Evolutionary conservation across 2,797 vertebrate species (phyloP), one percentile per base, ranked within the genome.

Genomic region (Gila robusta): DNA sequence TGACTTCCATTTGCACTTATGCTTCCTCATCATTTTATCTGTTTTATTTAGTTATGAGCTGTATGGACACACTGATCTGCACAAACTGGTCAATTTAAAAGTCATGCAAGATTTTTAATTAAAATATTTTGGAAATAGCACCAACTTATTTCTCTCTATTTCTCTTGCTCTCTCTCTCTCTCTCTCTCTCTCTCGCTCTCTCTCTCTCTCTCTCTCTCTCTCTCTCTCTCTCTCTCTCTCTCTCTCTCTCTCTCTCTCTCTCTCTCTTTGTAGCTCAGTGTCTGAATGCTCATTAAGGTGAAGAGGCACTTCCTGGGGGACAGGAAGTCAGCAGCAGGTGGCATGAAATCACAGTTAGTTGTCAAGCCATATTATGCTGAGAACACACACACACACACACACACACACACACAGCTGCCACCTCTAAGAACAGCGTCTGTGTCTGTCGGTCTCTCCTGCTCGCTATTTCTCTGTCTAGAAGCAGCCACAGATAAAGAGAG

Each of bases 301-400:
- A 80, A 23, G 39, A 72, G 81, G 62, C 81, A 52, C 82, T 87
- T 87, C 81, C 81, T 87, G 86, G 26, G 56, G 74, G 69, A 83
- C 86, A 83, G 76, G 56, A 87, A 87, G 81, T 87, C 86, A 67
- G 64, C 76, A 66, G 69, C 62, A 73, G 69, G 76, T 83, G 56
- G 71, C 67, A 85, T 79, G 59, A 64, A 74, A 83, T 76, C 76
- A 77, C 72, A 52, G 82, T 8, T 17, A 72, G 52, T 23, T 83
- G 72, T 77, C 82, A 83, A 76, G 23, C 62, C 41, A 12, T 39
- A 66, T 72, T 52, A 49, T 74, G 56, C 66, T 14, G 74, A 76
- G 62, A 35, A 82, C 74, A 54, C 54, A 66, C 47, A 64, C 52
- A 52, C 59, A 84, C 49, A 67, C 41, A 82, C 74, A 54, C 78